Evolutionary conservation across 2,797 vertebrate genomes (phyloP).

Genomic region (Siniperca scherzeri): DNA sequence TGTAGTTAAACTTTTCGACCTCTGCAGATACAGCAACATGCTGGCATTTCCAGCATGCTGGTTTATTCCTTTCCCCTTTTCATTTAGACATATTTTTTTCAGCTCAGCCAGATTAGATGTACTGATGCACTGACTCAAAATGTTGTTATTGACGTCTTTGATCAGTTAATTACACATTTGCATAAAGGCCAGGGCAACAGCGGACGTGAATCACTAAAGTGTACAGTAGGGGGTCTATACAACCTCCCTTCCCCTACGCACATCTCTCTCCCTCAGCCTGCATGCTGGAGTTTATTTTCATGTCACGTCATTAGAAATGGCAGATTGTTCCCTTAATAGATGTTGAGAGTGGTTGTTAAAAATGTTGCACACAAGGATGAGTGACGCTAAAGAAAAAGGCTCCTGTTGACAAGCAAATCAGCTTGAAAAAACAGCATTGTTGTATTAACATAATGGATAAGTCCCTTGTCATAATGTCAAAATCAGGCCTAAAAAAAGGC

Average conservation of each 20-base stretch:
- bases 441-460: background rate
- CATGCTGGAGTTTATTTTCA: conserved; percentile 37
- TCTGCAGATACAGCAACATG: conserved; percentile 9
- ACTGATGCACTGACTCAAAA: conserved; percentile 53
- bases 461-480: background rate
- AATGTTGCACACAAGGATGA: background rate
- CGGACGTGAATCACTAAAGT: conserved; percentile 58
- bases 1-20: conserved; percentile 31
- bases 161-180: conserved; percentile 68
- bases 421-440: background rate
- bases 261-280: conserved; percentile 17
- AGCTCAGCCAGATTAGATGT: conserved; percentile 31
- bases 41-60: conserved; percentile 25
- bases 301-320: conserved; percentile 28
- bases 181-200: conserved; percentile 59
- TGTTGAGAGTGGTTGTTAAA: conserved; percentile 15
- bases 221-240: conserved; percentile 50
- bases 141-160: conserved; percentile 64
- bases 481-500: background rate
- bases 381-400: conserved; percentile 11
- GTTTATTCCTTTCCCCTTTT: conserved; percentile 19
- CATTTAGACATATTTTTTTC: conserved; percentile 7
- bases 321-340: conserved; percentile 44
- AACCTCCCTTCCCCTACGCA: background rate
- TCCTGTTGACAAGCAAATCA: conserved; percentile 6